phyloP scores from a whole-genome alignment of 1,140 invertebrate species.

The Calosoma granatense region DNA sequence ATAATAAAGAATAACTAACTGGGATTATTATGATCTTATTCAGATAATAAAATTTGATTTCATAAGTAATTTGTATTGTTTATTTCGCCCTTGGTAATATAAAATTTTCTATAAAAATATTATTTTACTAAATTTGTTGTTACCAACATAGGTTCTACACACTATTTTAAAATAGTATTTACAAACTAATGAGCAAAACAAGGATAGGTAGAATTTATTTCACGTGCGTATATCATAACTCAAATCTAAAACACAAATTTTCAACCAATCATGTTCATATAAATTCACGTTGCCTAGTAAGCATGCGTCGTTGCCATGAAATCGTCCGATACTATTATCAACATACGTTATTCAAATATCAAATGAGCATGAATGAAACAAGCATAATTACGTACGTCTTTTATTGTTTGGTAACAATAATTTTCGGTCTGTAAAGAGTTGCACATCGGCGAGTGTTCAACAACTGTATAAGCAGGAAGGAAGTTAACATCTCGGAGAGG shows the following conservation, averaged over 20 bases:
- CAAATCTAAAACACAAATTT: no score
- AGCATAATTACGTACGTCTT: constrained; percentile 3
- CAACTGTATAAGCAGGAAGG: constrained; percentile 48
- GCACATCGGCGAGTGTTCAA: constrained; percentile 31
- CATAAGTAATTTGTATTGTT: background rate
- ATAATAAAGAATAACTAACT: constrained; percentile 2
- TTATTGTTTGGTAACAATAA: constrained; percentile 17
- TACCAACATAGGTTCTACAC: no score
- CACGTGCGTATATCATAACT: no score
- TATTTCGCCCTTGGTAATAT: no score
- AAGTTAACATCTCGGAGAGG: constrained; percentile 52
- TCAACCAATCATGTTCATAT: background rate
- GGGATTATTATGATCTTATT: constrained; percentile 7
- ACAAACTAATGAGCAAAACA: no score
- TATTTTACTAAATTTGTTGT: no score
- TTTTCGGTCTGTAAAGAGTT: constrained; percentile 25
- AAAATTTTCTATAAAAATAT: no score
- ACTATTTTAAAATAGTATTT: no score
- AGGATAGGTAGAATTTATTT: no score
- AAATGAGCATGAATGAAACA: background rate
- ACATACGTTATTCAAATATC: background rate
- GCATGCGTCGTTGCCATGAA: background rate
- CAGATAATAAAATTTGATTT: constrained; percentile 4
- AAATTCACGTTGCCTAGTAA: background rate
- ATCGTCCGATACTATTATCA: background rate